Evolutionary conservation across 2,888 invertebrate species (phyloP).

Genomic region (Acanthosepion pharaonis): DNA sequence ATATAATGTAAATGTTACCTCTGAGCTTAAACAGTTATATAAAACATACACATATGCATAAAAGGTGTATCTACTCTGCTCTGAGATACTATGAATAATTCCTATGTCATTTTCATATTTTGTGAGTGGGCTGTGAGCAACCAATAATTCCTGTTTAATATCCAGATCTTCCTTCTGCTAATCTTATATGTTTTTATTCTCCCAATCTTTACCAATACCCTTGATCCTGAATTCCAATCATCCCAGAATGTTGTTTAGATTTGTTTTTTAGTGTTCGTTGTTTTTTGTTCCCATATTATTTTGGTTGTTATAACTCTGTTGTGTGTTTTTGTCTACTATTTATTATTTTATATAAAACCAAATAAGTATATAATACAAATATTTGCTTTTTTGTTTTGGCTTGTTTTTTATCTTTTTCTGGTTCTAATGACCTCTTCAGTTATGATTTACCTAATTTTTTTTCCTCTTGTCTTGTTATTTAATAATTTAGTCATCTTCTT

Average conservation of each 20-base stretch:
- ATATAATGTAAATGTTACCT: background rate
- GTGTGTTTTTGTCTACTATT: background rate
- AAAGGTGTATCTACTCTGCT: background rate
- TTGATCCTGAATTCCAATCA: slow-evolving; percentile 17
- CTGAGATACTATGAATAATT: slow-evolving; percentile 9
- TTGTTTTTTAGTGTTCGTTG: background rate
- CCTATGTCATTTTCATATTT: background rate
- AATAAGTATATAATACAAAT: background rate
- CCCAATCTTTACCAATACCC: background rate
- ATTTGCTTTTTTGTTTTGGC: slow-evolving; percentile 21
- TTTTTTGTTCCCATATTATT: background rate
- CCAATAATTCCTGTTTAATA: slow-evolving; percentile 13
- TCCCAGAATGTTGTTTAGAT: background rate
- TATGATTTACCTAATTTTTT: background rate
- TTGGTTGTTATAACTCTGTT: slow-evolving; percentile 12
- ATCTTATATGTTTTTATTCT: background rate
- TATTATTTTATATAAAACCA: background rate
- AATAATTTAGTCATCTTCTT: background rate
- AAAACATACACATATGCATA: background rate
- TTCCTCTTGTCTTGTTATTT: background rate
- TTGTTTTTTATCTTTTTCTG: background rate
- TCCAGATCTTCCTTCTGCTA: background rate
- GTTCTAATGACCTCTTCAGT: background rate
- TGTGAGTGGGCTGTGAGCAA: slow-evolving; percentile 13
- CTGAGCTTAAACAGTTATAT: background rate